Evolutionary conservation across 2,797 vertebrate genomes (phyloP).

Genomic region (Centroberyx gerrardi): DNA sequence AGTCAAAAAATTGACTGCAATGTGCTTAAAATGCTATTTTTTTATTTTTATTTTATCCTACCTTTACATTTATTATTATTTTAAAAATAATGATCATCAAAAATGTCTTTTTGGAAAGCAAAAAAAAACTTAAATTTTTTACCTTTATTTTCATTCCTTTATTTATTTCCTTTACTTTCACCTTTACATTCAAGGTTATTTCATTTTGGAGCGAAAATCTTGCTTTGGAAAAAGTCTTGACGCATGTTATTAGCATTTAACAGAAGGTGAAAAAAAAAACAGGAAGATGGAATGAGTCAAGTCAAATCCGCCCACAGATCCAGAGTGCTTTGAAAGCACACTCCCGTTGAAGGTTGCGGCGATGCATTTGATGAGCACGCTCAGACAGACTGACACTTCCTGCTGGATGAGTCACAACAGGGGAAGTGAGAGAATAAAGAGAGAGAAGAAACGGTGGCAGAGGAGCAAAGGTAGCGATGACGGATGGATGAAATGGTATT

Average conservation of each 20-base stretch:
- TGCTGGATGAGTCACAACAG: slow-evolving; percentile 67
- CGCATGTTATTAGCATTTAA: slow-evolving; percentile 42
- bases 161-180: no score
- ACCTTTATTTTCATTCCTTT: no score
- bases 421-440: slow-evolving; percentile 49
- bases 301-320: slow-evolving; percentile 63
- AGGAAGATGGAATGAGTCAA: slow-evolving; percentile 47
- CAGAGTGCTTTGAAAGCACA: slow-evolving; percentile 68
- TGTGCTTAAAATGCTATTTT: neutral
- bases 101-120: neutral
- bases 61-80: no score
- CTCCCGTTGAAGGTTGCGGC: slow-evolving; percentile 60
- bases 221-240: slow-evolving; percentile 16
- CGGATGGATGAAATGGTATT: slow-evolving; percentile 24
- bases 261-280: slow-evolving; percentile 34
- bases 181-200: neutral
- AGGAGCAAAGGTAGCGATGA: slow-evolving; percentile 44
- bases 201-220: neutral
- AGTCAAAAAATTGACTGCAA: slow-evolving; percentile 15
- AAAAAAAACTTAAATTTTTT: neutral
- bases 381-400: slow-evolving; percentile 58
- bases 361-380: slow-evolving; percentile 67
- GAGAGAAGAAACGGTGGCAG: slow-evolving; percentile 28
- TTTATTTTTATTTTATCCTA: no score
- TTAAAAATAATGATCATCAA: neutral